These are phyloP conservation scores for Myopa tessellatipennis DNA, from an alignment of 2,888 invertebrate species.

Conservation along the genomic window DNA sequence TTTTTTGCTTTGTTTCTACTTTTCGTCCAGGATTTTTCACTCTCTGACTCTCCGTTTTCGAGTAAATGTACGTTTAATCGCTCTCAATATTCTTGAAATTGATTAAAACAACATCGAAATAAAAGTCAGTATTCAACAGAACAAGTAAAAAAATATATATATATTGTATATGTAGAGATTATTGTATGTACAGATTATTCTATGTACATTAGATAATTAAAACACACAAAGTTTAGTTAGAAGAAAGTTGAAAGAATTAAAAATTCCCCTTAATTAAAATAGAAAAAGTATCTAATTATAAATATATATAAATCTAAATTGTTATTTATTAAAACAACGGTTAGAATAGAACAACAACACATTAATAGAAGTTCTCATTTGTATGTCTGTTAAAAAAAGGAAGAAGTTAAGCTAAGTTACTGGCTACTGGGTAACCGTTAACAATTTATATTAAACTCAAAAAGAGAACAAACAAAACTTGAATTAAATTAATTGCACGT, in stretches of 20 bases:
- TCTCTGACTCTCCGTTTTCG: slow-evolving; percentile 18
- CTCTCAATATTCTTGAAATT: slow-evolving; percentile 30
- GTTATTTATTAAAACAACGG: too few relatives aligned
- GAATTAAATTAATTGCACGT: too few relatives aligned
- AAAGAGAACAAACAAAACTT: too few relatives aligned
- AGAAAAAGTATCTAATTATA: too few relatives aligned
- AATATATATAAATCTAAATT: too few relatives aligned
- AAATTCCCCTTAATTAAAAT: not conserved
- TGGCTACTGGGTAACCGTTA: too few relatives aligned
- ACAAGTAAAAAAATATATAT: not conserved
- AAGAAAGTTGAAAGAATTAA: not conserved
- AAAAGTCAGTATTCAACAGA: not conserved
- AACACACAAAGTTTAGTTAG: not conserved
- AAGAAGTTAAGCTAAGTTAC: too few relatives aligned
- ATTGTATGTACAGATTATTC: not conserved
- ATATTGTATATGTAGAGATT: not conserved
- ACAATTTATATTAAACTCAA: too few relatives aligned
- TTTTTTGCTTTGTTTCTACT: not conserved
- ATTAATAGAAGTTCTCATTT: too few relatives aligned
- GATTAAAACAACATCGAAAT: slow-evolving; percentile 18
- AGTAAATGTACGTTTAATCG: slow-evolving; percentile 28
- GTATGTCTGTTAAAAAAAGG: too few relatives aligned
- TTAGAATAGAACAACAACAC: too few relatives aligned
- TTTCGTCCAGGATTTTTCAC: slow-evolving; percentile 1
- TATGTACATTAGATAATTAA: not conserved